Percentiles rank a stretch among this genome's conserved stretches.
Evolutionary conservation across 1,140 invertebrate species (phyloP).

Genomic region (Oryctes rhinoceros): DNA sequence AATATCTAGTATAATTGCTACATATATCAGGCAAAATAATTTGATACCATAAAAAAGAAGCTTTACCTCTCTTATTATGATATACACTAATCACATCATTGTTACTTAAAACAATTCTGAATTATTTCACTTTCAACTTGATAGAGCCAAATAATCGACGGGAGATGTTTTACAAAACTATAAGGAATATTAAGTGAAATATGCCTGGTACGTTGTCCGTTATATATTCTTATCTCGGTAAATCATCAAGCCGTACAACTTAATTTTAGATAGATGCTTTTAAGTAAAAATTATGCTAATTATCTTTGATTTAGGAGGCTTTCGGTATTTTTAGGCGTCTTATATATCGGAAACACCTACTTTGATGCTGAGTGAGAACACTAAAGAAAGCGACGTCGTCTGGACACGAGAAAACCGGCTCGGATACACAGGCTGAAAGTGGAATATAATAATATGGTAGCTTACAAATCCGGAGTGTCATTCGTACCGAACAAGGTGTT

Average conservation of each 20-base stretch:
- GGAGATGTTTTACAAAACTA: too few relatives aligned
- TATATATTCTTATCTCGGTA: neutral
- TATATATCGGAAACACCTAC: slow-evolving; percentile 39
- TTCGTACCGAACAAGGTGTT: slow-evolving; percentile 52
- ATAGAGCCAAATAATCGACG: too few relatives aligned
- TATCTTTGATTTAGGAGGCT: slow-evolving; percentile 37
- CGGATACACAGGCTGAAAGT: slow-evolving; percentile 45
- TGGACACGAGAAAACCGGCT: slow-evolving; percentile 47
- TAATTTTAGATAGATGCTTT: slow-evolving; percentile 22
- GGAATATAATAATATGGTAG: slow-evolving; percentile 53
- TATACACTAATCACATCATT: too few relatives aligned
- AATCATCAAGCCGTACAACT: slow-evolving; percentile 12
- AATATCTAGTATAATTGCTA: too few relatives aligned
- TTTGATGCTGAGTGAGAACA: slow-evolving; percentile 25
- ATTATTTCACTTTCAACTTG: too few relatives aligned
- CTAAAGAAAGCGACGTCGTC: slow-evolving; percentile 37
- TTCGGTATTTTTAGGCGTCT: slow-evolving; percentile 6
- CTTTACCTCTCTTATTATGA: too few relatives aligned
- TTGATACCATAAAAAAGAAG: too few relatives aligned
- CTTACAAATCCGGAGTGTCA: slow-evolving; percentile 51
- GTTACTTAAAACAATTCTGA: too few relatives aligned
- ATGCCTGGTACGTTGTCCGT: neutral
- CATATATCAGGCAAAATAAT: too few relatives aligned
- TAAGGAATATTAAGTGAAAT: neutral
- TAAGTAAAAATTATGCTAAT: slow-evolving; percentile 44